Percentiles rank a stretch among this genome's conserved stretches.
phyloP scores from a whole-genome alignment of 2,797 vertebrate genomes.

The Gadopsis bispinosus region DNA sequence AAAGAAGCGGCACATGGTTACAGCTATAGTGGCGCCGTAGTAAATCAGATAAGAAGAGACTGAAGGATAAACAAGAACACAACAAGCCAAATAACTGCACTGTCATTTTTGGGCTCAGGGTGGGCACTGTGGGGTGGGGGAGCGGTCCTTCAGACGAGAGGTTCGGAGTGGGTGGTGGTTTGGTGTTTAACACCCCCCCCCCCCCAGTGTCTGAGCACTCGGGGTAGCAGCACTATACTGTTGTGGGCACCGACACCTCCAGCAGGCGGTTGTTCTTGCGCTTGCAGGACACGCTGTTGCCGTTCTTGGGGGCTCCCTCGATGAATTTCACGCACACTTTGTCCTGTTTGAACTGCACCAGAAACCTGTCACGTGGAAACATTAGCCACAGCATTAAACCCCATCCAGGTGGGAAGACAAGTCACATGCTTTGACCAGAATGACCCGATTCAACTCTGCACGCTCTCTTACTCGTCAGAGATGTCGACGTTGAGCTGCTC shows the following conservation, averaged over 20 bases:
- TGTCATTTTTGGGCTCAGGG: slow-evolving; percentile 70
- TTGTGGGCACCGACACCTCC: slow-evolving; percentile 93
- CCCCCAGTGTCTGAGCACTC: slow-evolving; percentile 54
- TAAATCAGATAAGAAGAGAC: slow-evolving; percentile 77
- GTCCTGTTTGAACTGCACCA: slow-evolving; percentile 98
- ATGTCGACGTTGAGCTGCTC: slow-evolving; percentile 94
- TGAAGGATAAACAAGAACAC: slow-evolving; percentile 45
- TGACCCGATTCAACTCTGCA: rapidly evolving
- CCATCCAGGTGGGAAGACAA: rapidly evolving
- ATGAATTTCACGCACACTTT: slow-evolving; percentile 99
- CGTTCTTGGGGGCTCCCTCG: slow-evolving; percentile 91
- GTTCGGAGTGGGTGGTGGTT: slow-evolving; percentile 45
- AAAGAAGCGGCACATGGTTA: slow-evolving; percentile 49
- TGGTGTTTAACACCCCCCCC: slow-evolving; percentile 56
- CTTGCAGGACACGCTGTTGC: slow-evolving; percentile 92
- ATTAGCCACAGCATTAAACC: background rate
- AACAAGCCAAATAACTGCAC: slow-evolving; percentile 86
- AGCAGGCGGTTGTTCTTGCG: slow-evolving; percentile 98
- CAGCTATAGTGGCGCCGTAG: slow-evolving; percentile 56
- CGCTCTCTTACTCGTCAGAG: slow-evolving; percentile 92
- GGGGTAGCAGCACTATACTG: slow-evolving; percentile 49
- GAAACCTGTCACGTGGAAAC: slow-evolving; percentile 86
- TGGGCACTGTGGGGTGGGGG: slow-evolving; percentile 32
- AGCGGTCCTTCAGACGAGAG: slow-evolving; percentile 44
- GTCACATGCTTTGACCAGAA: background rate